Evolutionary conservation across 2,797 vertebrate genomes (phyloP), one percentile per base, ranked within the genome.

Genomic region (Chromis chromis): DNA sequence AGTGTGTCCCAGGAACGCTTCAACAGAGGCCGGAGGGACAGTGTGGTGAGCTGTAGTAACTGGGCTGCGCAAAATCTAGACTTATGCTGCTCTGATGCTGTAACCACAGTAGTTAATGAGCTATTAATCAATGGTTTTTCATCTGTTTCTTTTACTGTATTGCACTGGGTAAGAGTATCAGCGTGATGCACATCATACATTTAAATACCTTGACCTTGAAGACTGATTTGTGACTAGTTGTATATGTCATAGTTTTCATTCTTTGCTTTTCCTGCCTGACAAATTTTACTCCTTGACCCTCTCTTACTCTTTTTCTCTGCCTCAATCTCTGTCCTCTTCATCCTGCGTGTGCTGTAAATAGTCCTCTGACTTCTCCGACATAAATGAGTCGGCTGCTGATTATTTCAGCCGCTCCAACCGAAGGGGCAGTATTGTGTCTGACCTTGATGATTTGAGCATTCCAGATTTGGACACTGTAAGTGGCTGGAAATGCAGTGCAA

Each of bases 331-430:
- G 0, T 84, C 57, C 56, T 74, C 52, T 59, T 82, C 52, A 27
- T 66, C 74, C 24, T 83, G 75, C 53, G 60, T 76, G 27, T 86
- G 64, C 25, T 60, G 81, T 71, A 58, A 72, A 54, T 94, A 98
- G 96, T 95, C 90, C 1, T 96, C 96, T 84, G 96, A 96, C 89
- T 96, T 98, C 95, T 97, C 95, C 71, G 94, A 95, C 89, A 93
- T 93, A 86, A 98, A 95, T 71, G 97, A 96, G 90, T 97, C 96
- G 40, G 94, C 97, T 19, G 98, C 98, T 62, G 98, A 99, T 92
- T 99, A 97, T 96, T 99, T 99, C 76, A 97, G 97, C 86, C 96
- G 96, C 86, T 95, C 96, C 88, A 97, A 92, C 92, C 96, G 94
- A 87, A 96, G 96, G 88, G 97, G 97, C 90, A 99, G 97, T 56